Base-by-base conservation (phyloP, 2,113 vertebrate genomes). In the Axis porcinus region DNA sequence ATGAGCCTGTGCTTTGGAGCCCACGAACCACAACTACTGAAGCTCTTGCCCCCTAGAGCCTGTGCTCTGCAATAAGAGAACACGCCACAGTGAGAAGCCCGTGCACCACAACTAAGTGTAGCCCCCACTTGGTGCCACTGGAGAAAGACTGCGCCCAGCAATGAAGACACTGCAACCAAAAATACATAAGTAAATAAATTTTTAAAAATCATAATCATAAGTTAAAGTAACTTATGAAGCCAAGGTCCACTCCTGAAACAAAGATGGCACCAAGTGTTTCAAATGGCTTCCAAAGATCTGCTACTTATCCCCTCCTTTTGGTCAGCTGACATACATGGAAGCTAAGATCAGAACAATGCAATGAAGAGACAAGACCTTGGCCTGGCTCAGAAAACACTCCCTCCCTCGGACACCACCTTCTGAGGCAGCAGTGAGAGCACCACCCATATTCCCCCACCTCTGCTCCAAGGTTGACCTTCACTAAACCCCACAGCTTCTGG, bases 381-480 rank as follows among this genome's bases (percentile, higher is more conserved):
- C 25, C 30, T 23, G 0, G 12, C 58, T 3, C 13, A 25, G 79
- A 86, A 15, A 33, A 7, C 16, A 55, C 67, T 50, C 15, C 17
- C 30, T 45, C 23, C 43, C 21, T 6, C 0, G 0, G 58, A 19
- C 5, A 1, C 36, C 13, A 4, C 33, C 30, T n/a, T 64, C 27
- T 3, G 7, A 82, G 33, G n/a, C 27, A 7, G 28, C 84, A 70
- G n/a, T 2, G 6, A 96, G 58, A 78, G 11, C 57, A 19, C 36
- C 58, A 40, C 87, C 43, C 40, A 4, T 2, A 33, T 55, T 36
- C 33, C 19, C 21, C 50, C 25, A 79, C 9, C 12, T 64, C 40
- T 58, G 47, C 36, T 88, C 70, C 55, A 40, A 84, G 58, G 93
- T 93, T 79, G 55, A 79, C 79, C 74, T 86, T 52, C 45, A 40